phyloP scores from a whole-genome alignment of 2,113 vertebrate genomes.

The Myrmecophaga tridactyla region DNA sequence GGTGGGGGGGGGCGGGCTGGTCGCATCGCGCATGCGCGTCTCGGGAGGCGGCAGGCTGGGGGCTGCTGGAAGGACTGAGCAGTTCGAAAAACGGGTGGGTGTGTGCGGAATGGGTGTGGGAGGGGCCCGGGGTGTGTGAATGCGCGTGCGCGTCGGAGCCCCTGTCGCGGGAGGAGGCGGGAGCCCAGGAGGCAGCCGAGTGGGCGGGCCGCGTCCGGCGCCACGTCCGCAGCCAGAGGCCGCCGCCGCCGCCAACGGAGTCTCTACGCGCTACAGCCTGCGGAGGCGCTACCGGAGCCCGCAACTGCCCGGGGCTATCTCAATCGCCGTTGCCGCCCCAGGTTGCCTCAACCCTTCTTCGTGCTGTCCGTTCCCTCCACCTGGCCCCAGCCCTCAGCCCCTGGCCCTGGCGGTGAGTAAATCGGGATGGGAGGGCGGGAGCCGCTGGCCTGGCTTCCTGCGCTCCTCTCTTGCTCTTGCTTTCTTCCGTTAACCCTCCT shows the following conservation, averaged over 20 bases:
- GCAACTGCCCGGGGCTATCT: neutral
- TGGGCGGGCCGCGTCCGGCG: slow-evolving; percentile 78
- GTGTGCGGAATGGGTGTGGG: slow-evolving; percentile 6
- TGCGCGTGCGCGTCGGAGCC: slow-evolving; percentile 53
- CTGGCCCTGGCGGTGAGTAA: slow-evolving; percentile 61
- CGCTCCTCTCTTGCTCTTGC: neutral
- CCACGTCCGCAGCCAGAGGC: slow-evolving; percentile 84
- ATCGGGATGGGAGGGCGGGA: neutral
- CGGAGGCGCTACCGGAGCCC: neutral
- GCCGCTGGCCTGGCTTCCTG: neutral
- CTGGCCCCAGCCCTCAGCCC: neutral
- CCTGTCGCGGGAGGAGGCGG: slow-evolving; percentile 39
- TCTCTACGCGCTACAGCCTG: neutral
- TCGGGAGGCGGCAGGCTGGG: neutral
- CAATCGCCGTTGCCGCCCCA: slow-evolving; percentile 43
- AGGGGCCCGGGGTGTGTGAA: neutral
- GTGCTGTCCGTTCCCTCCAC: neutral
- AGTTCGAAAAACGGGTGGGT: neutral
- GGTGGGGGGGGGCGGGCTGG: neutral
- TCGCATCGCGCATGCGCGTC: slow-evolving; percentile 63
- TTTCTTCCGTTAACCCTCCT: neutral
- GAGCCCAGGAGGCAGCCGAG: slow-evolving; percentile 60
- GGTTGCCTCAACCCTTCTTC: neutral
- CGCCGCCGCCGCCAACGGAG: slow-evolving; percentile 8
- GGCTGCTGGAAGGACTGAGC: slow-evolving; percentile 37